Evolutionary conservation across 2,888 invertebrate genomes (phyloP).

Genomic region (Eilema sororculum): DNA sequence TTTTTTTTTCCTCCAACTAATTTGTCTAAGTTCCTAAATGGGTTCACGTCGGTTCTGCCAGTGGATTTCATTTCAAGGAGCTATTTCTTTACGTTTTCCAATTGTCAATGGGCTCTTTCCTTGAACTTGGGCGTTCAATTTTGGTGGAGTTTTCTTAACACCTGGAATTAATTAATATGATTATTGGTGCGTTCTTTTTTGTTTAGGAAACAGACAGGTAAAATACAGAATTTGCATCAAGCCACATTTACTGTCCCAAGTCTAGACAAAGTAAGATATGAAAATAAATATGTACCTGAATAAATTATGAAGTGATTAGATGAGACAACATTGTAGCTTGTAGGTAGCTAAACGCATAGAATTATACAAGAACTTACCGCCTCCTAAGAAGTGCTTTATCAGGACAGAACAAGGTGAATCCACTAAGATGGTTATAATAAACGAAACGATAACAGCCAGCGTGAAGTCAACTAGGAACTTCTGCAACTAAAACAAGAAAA

Average conservation of each 20-base stretch:
- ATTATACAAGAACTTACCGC: conserved; percentile 53
- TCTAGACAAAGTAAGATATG: no score
- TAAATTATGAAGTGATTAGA: no score
- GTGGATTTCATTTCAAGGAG: not conserved
- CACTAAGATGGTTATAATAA: conserved; percentile 63
- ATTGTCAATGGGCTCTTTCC: not conserved
- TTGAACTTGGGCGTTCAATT: not conserved
- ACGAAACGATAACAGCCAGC: conserved; percentile 61
- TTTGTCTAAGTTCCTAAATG: not conserved
- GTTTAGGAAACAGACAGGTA: no score
- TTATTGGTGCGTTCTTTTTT: no score
- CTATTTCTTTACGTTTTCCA: not conserved
- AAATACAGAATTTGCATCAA: no score
- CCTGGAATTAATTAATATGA: conserved; percentile 11
- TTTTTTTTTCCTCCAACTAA: no score
- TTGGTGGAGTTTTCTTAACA: conserved; percentile 7
- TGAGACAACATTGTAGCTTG: no score
- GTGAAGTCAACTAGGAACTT: conserved; percentile 60
- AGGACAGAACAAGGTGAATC: conserved; percentile 70
- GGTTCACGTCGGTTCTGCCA: not conserved
- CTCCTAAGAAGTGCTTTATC: conserved; percentile 65
- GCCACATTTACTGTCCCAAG: no score
- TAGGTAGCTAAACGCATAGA: not conserved
- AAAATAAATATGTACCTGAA: no score
- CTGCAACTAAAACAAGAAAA: conserved; percentile 61